phyloP scores from a whole-genome alignment of 2,797 vertebrate genomes.

The Manis crassicaudata region DNA sequence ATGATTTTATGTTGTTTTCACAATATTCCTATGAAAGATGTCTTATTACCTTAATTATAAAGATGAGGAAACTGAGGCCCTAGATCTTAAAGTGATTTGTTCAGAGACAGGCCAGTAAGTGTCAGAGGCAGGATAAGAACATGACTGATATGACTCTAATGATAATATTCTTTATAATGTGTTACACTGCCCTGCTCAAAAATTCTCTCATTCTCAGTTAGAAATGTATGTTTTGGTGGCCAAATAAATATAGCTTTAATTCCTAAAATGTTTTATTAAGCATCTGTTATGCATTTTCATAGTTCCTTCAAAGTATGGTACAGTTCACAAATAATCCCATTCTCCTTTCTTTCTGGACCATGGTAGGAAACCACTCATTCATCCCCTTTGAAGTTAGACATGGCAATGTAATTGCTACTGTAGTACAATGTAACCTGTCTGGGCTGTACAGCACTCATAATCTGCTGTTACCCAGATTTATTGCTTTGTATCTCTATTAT shows the following conservation, averaged over 20 bases:
- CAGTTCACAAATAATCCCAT: neutral
- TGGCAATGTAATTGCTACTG: neutral
- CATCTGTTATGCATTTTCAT: no score
- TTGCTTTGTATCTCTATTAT: neutral
- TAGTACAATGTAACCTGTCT: neutral
- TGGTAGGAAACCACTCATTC: neutral
- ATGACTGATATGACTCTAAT: rapidly evolving
- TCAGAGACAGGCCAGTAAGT: neutral
- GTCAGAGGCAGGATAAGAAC: neutral
- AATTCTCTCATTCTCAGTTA: neutral
- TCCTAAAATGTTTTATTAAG: neutral
- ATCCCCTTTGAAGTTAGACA: neutral
- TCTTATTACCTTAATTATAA: neutral
- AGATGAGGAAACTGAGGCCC: neutral
- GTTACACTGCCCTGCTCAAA: neutral
- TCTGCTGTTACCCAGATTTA: neutral
- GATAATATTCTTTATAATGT: neutral
- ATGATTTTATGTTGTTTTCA: neutral
- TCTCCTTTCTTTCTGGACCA: neutral
- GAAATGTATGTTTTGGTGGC: neutral
- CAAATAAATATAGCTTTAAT: neutral
- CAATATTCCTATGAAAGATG: neutral
- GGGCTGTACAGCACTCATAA: neutral
- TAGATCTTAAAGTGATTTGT: neutral
- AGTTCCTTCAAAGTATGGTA: neutral